Evolutionary conservation across 2,888 invertebrate species (phyloP).

Genomic region (Cremastinae sp.): DNA sequence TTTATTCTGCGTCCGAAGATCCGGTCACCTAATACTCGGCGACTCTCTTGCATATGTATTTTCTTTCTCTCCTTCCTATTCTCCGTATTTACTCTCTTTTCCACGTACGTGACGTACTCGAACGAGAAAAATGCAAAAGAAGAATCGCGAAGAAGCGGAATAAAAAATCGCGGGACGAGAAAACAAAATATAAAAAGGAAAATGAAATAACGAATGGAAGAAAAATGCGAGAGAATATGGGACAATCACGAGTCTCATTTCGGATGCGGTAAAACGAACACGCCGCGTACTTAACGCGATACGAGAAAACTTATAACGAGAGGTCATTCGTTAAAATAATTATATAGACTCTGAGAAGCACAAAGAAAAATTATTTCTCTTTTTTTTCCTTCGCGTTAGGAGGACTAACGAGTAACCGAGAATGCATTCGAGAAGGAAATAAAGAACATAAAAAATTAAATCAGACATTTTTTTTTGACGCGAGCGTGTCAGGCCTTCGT

Average conservation of each 20-base stretch:
- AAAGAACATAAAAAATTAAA: too few relatives aligned
- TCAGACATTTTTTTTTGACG: background rate
- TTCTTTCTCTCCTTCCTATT: too few relatives aligned
- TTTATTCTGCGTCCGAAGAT: conserved; percentile 6
- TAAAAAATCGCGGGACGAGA: background rate
- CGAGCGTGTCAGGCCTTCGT: background rate
- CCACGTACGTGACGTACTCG: background rate
- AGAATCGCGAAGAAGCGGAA: background rate
- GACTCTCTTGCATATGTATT: conserved; percentile 1
- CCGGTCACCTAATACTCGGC: conserved; percentile 9
- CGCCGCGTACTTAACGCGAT: conserved; percentile 28
- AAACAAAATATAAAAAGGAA: conserved; percentile 2
- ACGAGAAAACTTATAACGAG: conserved; percentile 40
- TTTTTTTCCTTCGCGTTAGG: background rate
- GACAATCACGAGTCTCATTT: conserved; percentile 33
- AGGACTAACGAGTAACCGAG: conserved; percentile 1
- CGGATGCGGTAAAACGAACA: conserved; percentile 28
- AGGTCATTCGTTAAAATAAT: conserved; percentile 52
- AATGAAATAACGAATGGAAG: conserved; percentile 32
- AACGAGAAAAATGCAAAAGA: conserved; percentile 8
- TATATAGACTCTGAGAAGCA: conserved; percentile 36
- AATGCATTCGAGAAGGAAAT: conserved; percentile 16
- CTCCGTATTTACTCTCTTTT: background rate
- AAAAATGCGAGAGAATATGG: conserved; percentile 25
- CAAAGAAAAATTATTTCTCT: conserved; percentile 24